Evolutionary conservation across 2,113 vertebrate genomes (phyloP).

Genomic region (Prinia subflava): DNA sequence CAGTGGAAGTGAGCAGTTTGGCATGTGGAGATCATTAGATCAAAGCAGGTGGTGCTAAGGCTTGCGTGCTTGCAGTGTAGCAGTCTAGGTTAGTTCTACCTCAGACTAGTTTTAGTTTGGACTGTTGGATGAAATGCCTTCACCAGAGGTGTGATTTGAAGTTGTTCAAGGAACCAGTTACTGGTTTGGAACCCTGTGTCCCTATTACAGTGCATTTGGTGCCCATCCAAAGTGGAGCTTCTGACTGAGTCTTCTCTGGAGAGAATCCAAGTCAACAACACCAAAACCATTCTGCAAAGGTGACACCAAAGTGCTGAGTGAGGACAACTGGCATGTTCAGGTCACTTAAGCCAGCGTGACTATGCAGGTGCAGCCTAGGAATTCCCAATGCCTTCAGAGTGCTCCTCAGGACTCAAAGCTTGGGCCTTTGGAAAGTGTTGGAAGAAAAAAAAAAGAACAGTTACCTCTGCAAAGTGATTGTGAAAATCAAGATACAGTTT

Average conservation of each 20-base stretch:
- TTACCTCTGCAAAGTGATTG: background rate
- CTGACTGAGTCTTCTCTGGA: background rate
- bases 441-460: background rate
- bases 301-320: background rate
- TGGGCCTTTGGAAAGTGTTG: background rate
- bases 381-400: background rate
- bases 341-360: background rate
- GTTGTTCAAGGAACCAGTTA: background rate
- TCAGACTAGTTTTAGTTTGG: background rate
- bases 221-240: background rate
- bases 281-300: background rate
- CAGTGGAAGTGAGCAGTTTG: background rate
- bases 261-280: background rate
- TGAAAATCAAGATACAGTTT: background rate
- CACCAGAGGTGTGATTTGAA: background rate
- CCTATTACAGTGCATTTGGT: background rate
- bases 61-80: background rate
- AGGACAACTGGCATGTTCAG: background rate
- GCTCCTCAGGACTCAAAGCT: background rate
- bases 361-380: background rate
- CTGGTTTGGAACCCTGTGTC: background rate
- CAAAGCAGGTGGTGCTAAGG: background rate
- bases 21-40: constrained; percentile 3
- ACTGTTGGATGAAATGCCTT: background rate
- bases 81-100: background rate